A percentile compares a stretch with the other conserved stretches of the same genome.
Conservation (phyloP, 2,113 vertebrate genomes). For the Dolichallabes microphthalmus region DNA sequence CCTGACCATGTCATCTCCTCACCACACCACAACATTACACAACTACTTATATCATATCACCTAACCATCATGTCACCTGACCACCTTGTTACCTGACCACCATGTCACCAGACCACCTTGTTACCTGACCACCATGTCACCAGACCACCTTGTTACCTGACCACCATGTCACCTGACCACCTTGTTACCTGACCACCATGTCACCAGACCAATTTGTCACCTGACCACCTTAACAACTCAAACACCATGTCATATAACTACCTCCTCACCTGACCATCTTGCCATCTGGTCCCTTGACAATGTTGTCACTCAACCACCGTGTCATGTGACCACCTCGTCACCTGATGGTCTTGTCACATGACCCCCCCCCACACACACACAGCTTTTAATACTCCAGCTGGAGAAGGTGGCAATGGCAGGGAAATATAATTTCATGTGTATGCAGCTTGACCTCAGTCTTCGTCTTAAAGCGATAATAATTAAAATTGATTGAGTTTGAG, state of each 20-base stretch:
- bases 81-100: not conserved
- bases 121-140: no score
- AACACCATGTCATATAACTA: not conserved
- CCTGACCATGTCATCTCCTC: not conserved
- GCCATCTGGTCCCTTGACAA: not conserved
- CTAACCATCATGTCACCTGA: not conserved
- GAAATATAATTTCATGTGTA: not conserved
- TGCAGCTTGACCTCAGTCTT: not conserved
- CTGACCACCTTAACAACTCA: not conserved
- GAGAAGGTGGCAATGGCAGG: not conserved
- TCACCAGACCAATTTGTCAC: not conserved
- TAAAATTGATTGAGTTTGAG: constrained; percentile 10
- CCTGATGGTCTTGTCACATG: not conserved
- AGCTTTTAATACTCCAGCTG: not conserved
- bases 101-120: not conserved
- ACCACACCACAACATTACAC: no score
- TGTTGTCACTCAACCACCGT: not conserved
- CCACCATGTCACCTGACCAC: not conserved
- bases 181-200: not conserved
- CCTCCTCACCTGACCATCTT: not conserved
- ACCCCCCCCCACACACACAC: not conserved
- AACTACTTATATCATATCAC: not conserved
- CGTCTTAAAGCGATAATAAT: not conserved
- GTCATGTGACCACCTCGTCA: not conserved
- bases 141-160: not conserved